These are phyloP conservation scores for Notodonta ziczac DNA, from an alignment of 2,888 invertebrate genomes.

Conservation along the genomic window DNA sequence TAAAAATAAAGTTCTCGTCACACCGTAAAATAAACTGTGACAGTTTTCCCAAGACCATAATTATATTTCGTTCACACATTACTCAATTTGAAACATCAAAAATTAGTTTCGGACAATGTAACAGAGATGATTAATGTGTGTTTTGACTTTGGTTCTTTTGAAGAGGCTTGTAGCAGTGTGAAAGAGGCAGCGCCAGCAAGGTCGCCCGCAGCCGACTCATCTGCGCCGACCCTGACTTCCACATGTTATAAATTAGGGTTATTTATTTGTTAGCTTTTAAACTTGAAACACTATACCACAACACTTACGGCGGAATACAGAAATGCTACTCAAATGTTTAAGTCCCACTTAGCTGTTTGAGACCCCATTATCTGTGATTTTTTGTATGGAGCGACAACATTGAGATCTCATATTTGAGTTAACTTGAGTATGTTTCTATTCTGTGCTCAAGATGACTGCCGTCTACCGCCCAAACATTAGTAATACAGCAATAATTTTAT, in stretches of 20 bases:
- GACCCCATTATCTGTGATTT: too few relatives aligned
- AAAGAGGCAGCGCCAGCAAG: conserved; percentile 18
- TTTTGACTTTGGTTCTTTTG: conserved; percentile 18
- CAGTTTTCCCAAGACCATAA: too few relatives aligned
- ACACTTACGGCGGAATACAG: too few relatives aligned
- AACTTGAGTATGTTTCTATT: too few relatives aligned
- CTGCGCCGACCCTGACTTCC: conserved; percentile 1
- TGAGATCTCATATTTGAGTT: too few relatives aligned
- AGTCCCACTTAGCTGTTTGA: too few relatives aligned
- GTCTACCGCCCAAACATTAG: background rate
- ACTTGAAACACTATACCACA: background rate
- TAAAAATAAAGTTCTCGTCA: too few relatives aligned
- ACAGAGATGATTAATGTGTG: conserved; percentile 20
- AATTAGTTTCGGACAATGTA: background rate
- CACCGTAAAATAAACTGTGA: too few relatives aligned
- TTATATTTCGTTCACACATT: background rate
- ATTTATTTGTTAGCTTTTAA: background rate
- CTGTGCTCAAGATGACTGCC: background rate
- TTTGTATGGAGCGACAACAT: too few relatives aligned
- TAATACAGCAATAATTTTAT: background rate
- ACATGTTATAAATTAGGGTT: conserved; percentile 3
- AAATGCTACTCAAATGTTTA: too few relatives aligned
- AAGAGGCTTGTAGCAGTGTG: conserved; percentile 15
- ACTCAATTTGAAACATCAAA: background rate
- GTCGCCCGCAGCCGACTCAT: conserved; percentile 24